A percentile compares a stretch with the other conserved stretches of the same genome.
Conservation (phyloP, 37 sponge, comb jelly and placozoan genomes). For the Axinella damicornis region DNA sequence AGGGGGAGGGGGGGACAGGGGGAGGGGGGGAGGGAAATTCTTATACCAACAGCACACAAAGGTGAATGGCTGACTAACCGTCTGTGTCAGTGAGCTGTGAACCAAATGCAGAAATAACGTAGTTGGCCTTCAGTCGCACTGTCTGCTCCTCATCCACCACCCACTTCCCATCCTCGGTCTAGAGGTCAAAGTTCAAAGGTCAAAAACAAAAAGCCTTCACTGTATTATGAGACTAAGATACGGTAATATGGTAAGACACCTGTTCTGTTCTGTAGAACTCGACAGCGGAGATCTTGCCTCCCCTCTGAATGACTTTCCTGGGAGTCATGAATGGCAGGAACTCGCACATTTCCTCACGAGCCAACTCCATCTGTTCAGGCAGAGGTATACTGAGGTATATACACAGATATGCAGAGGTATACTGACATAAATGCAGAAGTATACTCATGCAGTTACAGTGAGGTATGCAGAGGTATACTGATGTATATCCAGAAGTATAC, state of each 20-base stretch:
- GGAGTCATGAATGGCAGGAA: constrained; percentile 95
- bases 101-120: constrained; percentile 94
- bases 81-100: constrained; percentile 69
- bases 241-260: no score
- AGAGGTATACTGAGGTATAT: neutral
- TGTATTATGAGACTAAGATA: no score
- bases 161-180: constrained; percentile 87
- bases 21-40: neutral
- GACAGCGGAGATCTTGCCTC: constrained; percentile 71
- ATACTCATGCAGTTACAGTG: no score
- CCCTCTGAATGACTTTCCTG: constrained; percentile 63
- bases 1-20: neutral
- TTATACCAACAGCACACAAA: neutral
- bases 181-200: neutral
- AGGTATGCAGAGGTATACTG: no score
- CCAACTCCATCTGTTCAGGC: constrained; percentile 87
- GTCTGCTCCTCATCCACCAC: constrained; percentile 86
- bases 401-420: neutral
- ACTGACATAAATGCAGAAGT: constrained; percentile 3
- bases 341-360: constrained; percentile 94
- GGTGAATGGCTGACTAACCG: constrained; percentile 9
- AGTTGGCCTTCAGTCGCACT: constrained; percentile 85
- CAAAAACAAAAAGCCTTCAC: no score
- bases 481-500: no score
- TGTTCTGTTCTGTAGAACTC: constrained; percentile 94